These are phyloP conservation scores for Zonotrichia albicollis DNA, from an alignment of 2,797 vertebrate species.

Conservation along the genomic window DNA sequence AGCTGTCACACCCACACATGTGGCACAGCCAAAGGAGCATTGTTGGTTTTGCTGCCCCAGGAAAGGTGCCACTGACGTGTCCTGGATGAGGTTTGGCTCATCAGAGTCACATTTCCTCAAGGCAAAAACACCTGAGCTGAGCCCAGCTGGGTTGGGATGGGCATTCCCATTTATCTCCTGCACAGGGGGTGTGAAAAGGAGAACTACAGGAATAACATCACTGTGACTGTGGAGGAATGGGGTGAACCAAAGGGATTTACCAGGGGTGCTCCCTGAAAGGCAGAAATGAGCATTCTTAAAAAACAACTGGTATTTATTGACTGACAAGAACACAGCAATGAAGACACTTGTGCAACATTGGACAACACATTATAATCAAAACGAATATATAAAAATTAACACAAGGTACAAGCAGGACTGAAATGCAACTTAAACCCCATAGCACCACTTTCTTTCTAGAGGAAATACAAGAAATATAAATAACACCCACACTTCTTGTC, in stretches of 20 bases:
- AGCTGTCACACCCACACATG: accelerated
- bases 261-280: neutral
- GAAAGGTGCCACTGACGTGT: neutral
- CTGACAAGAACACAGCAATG: neutral
- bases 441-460: slow-evolving; percentile 18
- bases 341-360: neutral
- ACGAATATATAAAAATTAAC: neutral
- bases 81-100: neutral
- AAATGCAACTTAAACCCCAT: slow-evolving; percentile 2
- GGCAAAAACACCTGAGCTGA: neutral
- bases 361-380: neutral
- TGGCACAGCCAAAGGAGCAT: neutral
- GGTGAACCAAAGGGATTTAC: neutral
- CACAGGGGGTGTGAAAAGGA: neutral
- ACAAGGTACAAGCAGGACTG: neutral
- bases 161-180: neutral
- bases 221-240: neutral
- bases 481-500: slow-evolving; percentile 71
- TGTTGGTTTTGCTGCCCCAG: neutral
- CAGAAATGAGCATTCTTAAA: neutral
- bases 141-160: neutral
- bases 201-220: neutral
- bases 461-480: slow-evolving; percentile 74
- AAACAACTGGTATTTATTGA: slow-evolving; percentile 16
- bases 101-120: neutral